Base-by-base conservation (phyloP, 2,797 vertebrate genomes). In the Limnodromus scolopaceus region DNA sequence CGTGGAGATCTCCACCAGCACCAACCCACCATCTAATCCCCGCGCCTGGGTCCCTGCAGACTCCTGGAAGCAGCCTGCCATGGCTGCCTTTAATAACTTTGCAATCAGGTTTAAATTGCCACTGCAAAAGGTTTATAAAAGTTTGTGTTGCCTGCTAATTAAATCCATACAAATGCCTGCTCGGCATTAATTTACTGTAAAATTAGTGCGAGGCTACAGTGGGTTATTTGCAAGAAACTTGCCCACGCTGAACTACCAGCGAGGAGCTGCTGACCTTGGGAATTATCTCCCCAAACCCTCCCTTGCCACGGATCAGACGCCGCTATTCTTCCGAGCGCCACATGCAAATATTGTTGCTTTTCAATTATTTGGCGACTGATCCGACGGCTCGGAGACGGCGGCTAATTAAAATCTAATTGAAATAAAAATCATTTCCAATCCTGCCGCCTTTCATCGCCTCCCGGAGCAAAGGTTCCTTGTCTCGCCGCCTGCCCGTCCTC, bases 341-440 rank as follows among this genome's bases (percentile, higher is more conserved):
- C 97, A 92, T 96, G 96, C 96, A 97, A 97, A 98, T 96, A 97
- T 86, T 81, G 94, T 96, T 97, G 96, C 92, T 96, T 98, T 97
- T 97, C 97, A 97, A 97, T 98, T 98, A 98, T 97, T 97, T 83
- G 90, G 95, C 70, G 88, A 96, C 96, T 13, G 94, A 98, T 96
- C 95, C 54, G 9, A 96, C 1, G 78, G 93, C 96, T 97, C 55
- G 20, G 96, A 97, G 96, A 98, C 94, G 96, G 95, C 81, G 84
- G 96, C 96, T 98, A 98, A 98, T 98, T 98, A 98, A 98, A 98
- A 97, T 91, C 97, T 98, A 98, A 98, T 97, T 98, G 98, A 97
- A 98, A 98, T 97, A 92, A 98, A 98, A 98, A 98, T 93, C 55
- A 96, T 98, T 97, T 97, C 94, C 94, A 95, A 84, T 94, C 92